Evolutionary conservation across 1,140 invertebrate species (phyloP), one percentile per base, ranked within the genome.

Genomic region (Odontomachus brunneus): DNA sequence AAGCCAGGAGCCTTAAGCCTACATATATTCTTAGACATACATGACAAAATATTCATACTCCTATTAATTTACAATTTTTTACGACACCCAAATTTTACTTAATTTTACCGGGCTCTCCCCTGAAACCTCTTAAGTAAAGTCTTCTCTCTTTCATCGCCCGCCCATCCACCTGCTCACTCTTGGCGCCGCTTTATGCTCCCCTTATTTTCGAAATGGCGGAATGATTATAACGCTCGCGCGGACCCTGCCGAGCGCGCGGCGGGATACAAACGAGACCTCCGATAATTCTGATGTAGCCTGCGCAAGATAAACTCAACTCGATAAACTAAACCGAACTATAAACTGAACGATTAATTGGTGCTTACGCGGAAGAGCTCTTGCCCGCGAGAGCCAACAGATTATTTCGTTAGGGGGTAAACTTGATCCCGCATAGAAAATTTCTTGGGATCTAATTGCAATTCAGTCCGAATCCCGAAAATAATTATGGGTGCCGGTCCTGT

Each of bases 151-250:
- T 59, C 12, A 33, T 51, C 55, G 67, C 62, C 67, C 55, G 38
- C 9, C n/a, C n/a, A n/a, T n/a, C n/a, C n/a, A n/a, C n/a, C n/a
- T n/a, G 3, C 38, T 11, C 9, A 44, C 51, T 33, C n/a, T 26
- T 76, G 24, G 14, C 29, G 12, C 22, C 29, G 5, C 11, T 17
- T 78, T 26, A 19, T 11, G 51, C 22, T 12, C 55, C 44, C 17
- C 26, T 76, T 44, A 69, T 33, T 44, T 44, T 44, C 14, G 65
- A 7, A 80, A 80, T 57, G n/a, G 17, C 19, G 55, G 69, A 69
- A 44, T 11, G 9, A 1, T 33, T 33, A 33, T 33, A 33, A 33
- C n/a, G n/a, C n/a, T n/a, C 2, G 29, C 5, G 29, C 29, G 29
- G 29, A 33, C 29, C 5, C 29, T 5, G 29, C 29, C 38, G 49